phyloP scores from a whole-genome alignment of 2,888 invertebrate genomes.

The Metacarcinus magister region DNA sequence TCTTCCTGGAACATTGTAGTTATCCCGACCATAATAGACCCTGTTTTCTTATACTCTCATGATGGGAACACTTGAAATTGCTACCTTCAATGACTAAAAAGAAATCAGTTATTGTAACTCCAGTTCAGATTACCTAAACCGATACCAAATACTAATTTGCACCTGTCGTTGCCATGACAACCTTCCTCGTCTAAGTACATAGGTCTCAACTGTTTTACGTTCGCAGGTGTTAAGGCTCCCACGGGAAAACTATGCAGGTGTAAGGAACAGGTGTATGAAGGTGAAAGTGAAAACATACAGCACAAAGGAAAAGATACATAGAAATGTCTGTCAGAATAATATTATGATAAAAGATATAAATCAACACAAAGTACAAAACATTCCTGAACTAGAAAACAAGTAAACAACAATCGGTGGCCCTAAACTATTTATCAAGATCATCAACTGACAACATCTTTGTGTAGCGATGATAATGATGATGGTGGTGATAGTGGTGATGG shows the following conservation, averaged over 20 bases:
- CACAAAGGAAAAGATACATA: background rate
- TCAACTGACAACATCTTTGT: background rate
- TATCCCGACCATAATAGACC: background rate
- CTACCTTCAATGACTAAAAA: background rate
- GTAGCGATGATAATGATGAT: too few relatives aligned
- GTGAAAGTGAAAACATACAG: background rate
- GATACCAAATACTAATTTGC: background rate
- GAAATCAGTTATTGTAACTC: background rate
- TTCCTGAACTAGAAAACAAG: background rate
- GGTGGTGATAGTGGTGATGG: background rate
- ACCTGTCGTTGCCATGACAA: background rate
- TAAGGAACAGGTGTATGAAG: background rate
- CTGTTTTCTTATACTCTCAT: background rate
- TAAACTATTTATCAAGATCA: background rate
- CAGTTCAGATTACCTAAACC: background rate
- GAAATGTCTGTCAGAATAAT: background rate
- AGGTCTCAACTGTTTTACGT: constrained; percentile 3
- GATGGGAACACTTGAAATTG: background rate
- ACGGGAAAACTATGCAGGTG: constrained; percentile 14
- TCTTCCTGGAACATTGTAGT: background rate
- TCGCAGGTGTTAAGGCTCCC: background rate
- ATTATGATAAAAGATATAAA: background rate
- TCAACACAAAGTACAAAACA: background rate
- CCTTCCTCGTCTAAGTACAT: background rate
- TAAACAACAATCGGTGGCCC: background rate